Base-by-base conservation (phyloP, 2,797 vertebrate genomes). In the Gallinago nigripennis region DNA sequence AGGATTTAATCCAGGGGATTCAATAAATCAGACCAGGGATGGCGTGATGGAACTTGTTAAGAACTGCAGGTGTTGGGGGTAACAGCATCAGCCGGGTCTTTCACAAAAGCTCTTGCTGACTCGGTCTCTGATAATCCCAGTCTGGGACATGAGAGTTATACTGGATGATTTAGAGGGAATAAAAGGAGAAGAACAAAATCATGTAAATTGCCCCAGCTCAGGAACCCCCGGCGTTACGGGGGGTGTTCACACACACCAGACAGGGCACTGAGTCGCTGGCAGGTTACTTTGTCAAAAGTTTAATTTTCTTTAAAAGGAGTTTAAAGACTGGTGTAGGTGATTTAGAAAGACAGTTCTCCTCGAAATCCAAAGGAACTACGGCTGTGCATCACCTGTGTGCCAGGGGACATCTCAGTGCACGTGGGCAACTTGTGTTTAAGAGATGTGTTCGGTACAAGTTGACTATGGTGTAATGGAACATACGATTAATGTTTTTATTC, bases 111-210 rank as follows among this genome's bases (percentile, higher is more conserved):
- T 64, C 76, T 81, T 45, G 31, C 60, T 82, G 68, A 4, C 43
- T 82, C 21, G 4, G 39, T 27, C 76, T 11, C 51, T 28, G 72
- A 12, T 21, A 46, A n/a, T 54, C 56, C 30, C 75, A 13, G 48
- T 3, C 75, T 54, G 17, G 53, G 72, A 21, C 3, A 1, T 8
- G 2, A 0, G 4, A 12, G 23, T 33, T 19, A 6, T n/a, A 15
- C 15, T 3, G 2, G 43, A 19, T 88, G 82, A 33, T 70, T 64
- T 57, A 16, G 16, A 35, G 43, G 14, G 30, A n/a, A 18, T 25
- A 6, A 71, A 63, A 33, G 31, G 57, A 17, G 31, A 12, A 1
- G n/a, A 71, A 27, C 20, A 33, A 41, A 77, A 83, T 39, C 27
- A 30, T 7, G 63, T 20, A 2, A 76, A 48, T 0, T 19, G 4